Conservation (phyloP, 2,113 vertebrate genomes). For the Cynoglossus semilaevis region DNA sequence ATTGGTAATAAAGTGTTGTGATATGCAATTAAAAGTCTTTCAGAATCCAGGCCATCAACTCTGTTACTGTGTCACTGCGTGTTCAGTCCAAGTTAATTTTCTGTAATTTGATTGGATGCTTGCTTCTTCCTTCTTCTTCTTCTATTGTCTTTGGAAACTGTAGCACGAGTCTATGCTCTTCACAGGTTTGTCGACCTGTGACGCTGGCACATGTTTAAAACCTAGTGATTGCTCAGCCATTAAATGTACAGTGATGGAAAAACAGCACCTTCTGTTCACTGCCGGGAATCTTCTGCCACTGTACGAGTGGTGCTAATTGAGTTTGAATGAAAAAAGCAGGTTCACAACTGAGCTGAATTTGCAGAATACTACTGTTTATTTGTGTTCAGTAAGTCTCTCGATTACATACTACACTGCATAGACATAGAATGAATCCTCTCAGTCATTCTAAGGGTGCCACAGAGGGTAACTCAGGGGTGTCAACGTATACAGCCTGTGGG, state of each 20-base stretch:
- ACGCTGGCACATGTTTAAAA: slow-evolving; percentile 44
- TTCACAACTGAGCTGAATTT: background rate
- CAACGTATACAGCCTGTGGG: too few relatives aligned
- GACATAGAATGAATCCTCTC: too few relatives aligned
- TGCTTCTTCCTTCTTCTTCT: background rate
- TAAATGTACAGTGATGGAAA: slow-evolving; percentile 59
- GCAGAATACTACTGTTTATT: background rate
- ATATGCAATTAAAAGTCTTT: too few relatives aligned
- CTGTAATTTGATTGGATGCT: too few relatives aligned
- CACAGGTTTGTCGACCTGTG: slow-evolving; percentile 22
- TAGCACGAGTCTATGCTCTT: slow-evolving; percentile 34
- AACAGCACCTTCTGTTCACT: slow-evolving; percentile 49
- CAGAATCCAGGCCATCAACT: too few relatives aligned
- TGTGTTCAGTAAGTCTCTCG: too few relatives aligned
- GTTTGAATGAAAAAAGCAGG: background rate
- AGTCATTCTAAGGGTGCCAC: too few relatives aligned
- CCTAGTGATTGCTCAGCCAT: slow-evolving; percentile 35
- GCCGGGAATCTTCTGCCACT: slow-evolving; percentile 26
- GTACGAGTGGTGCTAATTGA: slow-evolving; percentile 15
- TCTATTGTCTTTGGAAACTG: slow-evolving; percentile 12
- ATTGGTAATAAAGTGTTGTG: too few relatives aligned
- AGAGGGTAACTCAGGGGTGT: too few relatives aligned
- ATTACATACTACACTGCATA: too few relatives aligned
- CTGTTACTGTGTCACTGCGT: too few relatives aligned
- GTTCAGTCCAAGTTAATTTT: too few relatives aligned